Evolutionary conservation across 1,140 invertebrate species (phyloP).

Genomic region (Lamellibrachia luymesi): DNA sequence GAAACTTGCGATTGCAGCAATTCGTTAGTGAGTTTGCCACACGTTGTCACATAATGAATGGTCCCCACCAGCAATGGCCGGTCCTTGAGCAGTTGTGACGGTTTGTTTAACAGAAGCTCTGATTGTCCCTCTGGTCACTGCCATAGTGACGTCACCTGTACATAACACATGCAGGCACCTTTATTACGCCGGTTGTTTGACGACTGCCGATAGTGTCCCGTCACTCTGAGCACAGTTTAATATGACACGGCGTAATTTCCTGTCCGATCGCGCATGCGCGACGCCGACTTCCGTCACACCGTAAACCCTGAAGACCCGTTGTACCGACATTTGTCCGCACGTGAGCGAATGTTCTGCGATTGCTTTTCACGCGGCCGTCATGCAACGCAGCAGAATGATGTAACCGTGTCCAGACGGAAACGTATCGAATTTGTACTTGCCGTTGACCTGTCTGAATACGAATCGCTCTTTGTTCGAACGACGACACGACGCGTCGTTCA

Average conservation of each 20-base stretch:
- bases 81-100: neutral
- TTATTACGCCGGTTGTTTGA: too few species aligned
- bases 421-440: neutral
- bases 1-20: neutral
- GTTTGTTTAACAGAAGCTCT: neutral
- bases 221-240: too few species aligned
- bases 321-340: neutral
- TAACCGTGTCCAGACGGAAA: neutral
- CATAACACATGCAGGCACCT: too few species aligned
- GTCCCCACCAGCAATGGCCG: slow-evolving; percentile 2
- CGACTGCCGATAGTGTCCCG: too few species aligned
- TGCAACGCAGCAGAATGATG: neutral
- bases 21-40: neutral
- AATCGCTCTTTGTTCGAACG: neutral
- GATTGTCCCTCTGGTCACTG: neutral
- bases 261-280: too few species aligned
- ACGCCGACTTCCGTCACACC: neutral
- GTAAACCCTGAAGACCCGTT: neutral
- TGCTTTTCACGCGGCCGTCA: neutral
- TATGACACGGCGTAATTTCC: too few species aligned
- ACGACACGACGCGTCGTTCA: neutral
- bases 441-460: neutral
- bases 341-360: neutral
- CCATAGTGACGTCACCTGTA: too few species aligned
- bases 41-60: neutral